phyloP scores from a whole-genome alignment of 2,797 vertebrate species.

The Thaleichthys pacificus region DNA sequence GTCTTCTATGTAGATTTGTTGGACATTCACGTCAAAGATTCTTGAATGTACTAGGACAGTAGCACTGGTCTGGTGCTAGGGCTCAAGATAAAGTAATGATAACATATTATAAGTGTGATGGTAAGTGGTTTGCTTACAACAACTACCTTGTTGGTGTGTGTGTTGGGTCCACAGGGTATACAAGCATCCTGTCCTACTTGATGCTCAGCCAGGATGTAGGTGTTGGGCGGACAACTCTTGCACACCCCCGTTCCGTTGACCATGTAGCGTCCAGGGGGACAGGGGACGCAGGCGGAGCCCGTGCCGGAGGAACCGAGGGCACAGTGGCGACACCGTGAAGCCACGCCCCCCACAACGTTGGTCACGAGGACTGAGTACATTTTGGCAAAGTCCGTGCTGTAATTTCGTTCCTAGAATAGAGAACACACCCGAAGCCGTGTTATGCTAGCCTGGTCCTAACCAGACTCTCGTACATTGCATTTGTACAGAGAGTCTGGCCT shows the following conservation, averaged over 20 bases:
- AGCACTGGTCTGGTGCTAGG: too few species aligned
- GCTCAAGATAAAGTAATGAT: too few species aligned
- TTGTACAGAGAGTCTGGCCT: too few species aligned
- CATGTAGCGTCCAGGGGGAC: slow-evolving; percentile 84
- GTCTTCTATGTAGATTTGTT: not conserved
- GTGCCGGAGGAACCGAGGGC: slow-evolving; percentile 64
- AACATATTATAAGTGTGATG: too few species aligned
- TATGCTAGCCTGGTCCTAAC: too few species aligned
- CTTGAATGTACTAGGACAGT: not conserved
- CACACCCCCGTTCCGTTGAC: slow-evolving; percentile 76
- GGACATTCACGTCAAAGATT: not conserved
- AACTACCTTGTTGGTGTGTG: slow-evolving; percentile 82
- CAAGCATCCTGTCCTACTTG: slow-evolving; percentile 79
- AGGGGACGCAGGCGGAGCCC: slow-evolving; percentile 83
- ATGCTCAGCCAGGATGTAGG: slow-evolving; percentile 79
- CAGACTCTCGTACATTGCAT: too few species aligned
- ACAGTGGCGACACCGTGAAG: slow-evolving; percentile 87
- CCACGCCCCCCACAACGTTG: slow-evolving; percentile 87
- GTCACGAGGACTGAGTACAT: slow-evolving; percentile 89
- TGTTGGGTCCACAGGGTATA: slow-evolving; percentile 85
- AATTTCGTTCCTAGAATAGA: slow-evolving; percentile 77
- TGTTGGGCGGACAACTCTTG: slow-evolving; percentile 77
- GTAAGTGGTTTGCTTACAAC: too few species aligned
- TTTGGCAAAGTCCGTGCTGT: slow-evolving; percentile 84
- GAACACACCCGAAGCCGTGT: not conserved